Base-by-base conservation (phyloP, 2,888 invertebrate species). In the Chaetogeoica ovagalla region DNA sequence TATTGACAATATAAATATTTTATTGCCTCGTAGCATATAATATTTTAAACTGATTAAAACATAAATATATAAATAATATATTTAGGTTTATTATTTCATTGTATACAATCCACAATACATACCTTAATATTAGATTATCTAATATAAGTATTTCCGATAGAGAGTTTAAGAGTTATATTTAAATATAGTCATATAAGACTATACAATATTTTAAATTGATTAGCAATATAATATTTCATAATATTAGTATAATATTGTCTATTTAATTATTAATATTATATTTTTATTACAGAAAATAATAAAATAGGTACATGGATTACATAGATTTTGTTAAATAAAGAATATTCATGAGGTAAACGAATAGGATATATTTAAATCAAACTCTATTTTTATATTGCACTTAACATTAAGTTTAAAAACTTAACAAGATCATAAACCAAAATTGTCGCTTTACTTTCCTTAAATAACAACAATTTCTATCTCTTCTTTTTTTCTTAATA, bases 381-480 rank as follows among this genome's bases (percentile, higher is more conserved):
- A 60, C 11, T 70, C 60, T 77, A 68, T 9, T 63, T 71, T 70
- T 71, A 79, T 79, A 79, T 79, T 79, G 79, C 79, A 79, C 79
- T 71, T 79, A 79, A 70, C 43, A 66, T 70, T 71, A 62, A 79
- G 62, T 70, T 79, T 17, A 65, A 71, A 79, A 79, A 75, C 66
- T 75, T 75, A 68, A 75, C 68, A 75, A 59, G 75, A 43, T 68
- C 43, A 43, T 75, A 57, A 66, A 66, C 57, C 52, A 65, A 79
- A 62, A 70, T 43, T 79, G 43, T 63, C 43, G 23, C 23, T 57
- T 63, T 79, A 65, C n/a, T n/a, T 71, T 79, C 39, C 39, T 79
- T 71, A 63, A 79, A n/a, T n/a, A n/a, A 71, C 63, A 79, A 79
- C 79, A 79, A 70, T 62, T 57, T 79, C 30, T 65, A 48, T 48